Conservation (phyloP, 2,888 invertebrate species). For the Pristionchus maxplancki region DNA sequence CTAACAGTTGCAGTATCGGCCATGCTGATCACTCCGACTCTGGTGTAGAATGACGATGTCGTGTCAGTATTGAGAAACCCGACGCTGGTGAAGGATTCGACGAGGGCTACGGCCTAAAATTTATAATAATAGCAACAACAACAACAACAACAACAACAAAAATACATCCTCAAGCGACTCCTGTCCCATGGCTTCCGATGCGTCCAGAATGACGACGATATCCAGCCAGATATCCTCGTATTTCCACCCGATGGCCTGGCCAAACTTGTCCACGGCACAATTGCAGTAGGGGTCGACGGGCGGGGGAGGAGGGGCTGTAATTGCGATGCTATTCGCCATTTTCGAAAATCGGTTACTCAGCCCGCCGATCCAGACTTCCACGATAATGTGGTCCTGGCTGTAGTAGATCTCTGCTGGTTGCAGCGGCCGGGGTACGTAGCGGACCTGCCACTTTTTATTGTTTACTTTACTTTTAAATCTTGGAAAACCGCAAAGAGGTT, state of each 20-base stretch:
- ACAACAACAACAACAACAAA: neutral
- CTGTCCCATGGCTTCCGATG: neutral
- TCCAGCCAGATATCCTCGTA: neutral
- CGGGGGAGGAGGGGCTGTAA: too few species aligned
- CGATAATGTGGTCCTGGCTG: neutral
- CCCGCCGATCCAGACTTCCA: neutral
- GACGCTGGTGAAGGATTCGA: neutral
- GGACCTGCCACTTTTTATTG: neutral
- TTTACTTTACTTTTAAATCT: too few species aligned
- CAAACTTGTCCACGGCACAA: neutral
- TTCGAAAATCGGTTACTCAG: neutral
- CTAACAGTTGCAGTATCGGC: neutral
- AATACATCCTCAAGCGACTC: neutral
- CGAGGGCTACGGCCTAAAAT: neutral
- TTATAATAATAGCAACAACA: neutral
- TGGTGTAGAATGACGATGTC: neutral
- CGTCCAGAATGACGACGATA: neutral
- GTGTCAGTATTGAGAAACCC: neutral
- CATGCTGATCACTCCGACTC: neutral
- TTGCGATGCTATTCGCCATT: too few species aligned
- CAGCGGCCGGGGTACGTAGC: neutral
- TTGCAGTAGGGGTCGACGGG: neutral
- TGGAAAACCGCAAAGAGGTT: neutral
- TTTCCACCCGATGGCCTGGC: neutral
- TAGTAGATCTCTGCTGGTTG: neutral